Evolutionary conservation across 1,140 invertebrate genomes (phyloP).

Genomic region (Tetranychus cinnabarinus): DNA sequence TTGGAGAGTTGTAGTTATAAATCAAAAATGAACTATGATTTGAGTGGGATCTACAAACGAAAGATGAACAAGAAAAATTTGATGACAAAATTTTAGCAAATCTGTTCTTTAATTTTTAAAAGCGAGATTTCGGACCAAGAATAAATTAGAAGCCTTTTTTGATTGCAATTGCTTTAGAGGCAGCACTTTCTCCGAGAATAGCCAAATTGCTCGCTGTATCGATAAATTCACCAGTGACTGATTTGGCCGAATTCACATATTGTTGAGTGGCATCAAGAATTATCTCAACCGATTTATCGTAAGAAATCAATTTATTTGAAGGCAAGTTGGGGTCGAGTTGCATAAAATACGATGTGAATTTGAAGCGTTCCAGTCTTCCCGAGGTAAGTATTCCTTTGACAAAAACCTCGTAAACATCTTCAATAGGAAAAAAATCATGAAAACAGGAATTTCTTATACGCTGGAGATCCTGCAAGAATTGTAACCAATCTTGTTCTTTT

Average conservation of each 20-base stretch:
- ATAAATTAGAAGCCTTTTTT: constrained; percentile 26
- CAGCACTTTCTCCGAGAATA: constrained; percentile 27
- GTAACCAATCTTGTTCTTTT: constrained; percentile 24
- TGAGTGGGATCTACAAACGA: too few species aligned
- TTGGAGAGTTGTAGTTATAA: too few species aligned
- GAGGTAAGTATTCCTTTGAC: constrained; percentile 26
- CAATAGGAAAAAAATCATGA: constrained; percentile 18
- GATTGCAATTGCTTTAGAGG: constrained; percentile 18
- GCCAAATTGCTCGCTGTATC: constrained; percentile 34
- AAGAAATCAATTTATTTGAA: constrained; percentile 21
- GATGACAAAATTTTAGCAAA: too few species aligned
- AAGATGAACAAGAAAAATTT: too few species aligned
- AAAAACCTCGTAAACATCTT: constrained; percentile 26
- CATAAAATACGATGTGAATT: constrained; percentile 22
- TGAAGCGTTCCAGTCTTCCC: constrained; percentile 22
- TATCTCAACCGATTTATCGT: constrained; percentile 24
- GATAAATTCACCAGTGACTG: constrained; percentile 34
- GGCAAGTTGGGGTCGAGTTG: constrained; percentile 14
- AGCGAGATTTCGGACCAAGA: too few species aligned
- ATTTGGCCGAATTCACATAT: constrained; percentile 39
- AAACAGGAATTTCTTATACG: constrained; percentile 30
- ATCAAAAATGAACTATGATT: too few species aligned
- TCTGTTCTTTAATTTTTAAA: too few species aligned
- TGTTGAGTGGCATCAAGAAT: constrained; percentile 33
- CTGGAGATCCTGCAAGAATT: constrained; percentile 30